Evolutionary conservation across 2,888 invertebrate species (phyloP).

Genomic region (Amblyjoppa proteus): DNA sequence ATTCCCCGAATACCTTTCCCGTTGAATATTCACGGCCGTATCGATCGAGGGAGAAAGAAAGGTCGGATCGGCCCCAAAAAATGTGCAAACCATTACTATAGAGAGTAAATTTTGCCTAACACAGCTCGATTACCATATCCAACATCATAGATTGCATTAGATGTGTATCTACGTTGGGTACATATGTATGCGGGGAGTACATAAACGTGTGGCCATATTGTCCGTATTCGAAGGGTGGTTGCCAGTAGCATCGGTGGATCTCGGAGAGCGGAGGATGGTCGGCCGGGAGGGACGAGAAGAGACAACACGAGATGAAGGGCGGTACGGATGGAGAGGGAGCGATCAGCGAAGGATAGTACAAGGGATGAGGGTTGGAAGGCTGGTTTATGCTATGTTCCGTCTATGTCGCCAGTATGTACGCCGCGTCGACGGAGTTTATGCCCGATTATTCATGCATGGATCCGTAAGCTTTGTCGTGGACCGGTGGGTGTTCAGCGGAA

Average conservation of each 20-base stretch:
- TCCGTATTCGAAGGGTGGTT: slow-evolving; percentile 38
- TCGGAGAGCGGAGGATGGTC: slow-evolving; percentile 23
- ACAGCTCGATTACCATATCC: slow-evolving; percentile 11
- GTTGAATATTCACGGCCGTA: too few species aligned
- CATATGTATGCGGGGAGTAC: slow-evolving; percentile 11
- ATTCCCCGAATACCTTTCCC: too few species aligned
- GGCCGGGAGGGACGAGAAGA: slow-evolving; percentile 29
- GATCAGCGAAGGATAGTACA: slow-evolving; percentile 35
- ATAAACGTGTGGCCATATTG: slow-evolving; percentile 51
- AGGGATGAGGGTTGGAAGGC: slow-evolving; percentile 51
- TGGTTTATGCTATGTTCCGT: slow-evolving; percentile 61
- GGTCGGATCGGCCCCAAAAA: neutral
- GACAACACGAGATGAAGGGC: slow-evolving; percentile 20
- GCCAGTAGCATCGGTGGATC: slow-evolving; percentile 1
- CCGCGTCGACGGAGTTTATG: slow-evolving; percentile 60
- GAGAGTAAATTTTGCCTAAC: slow-evolving; percentile 1
- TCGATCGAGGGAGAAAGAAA: neutral
- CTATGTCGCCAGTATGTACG: slow-evolving; percentile 53
- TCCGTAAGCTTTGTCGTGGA: slow-evolving; percentile 66
- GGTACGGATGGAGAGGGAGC: slow-evolving; percentile 12
- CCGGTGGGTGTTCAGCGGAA: slow-evolving; percentile 54
- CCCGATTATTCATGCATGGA: slow-evolving; percentile 66
- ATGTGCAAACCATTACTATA: neutral
- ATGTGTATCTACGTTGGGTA: slow-evolving; percentile 11
- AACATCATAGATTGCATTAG: slow-evolving; percentile 24